Evolutionary conservation across 2,888 invertebrate species (phyloP).

Genomic region (Eilema griseolum): DNA sequence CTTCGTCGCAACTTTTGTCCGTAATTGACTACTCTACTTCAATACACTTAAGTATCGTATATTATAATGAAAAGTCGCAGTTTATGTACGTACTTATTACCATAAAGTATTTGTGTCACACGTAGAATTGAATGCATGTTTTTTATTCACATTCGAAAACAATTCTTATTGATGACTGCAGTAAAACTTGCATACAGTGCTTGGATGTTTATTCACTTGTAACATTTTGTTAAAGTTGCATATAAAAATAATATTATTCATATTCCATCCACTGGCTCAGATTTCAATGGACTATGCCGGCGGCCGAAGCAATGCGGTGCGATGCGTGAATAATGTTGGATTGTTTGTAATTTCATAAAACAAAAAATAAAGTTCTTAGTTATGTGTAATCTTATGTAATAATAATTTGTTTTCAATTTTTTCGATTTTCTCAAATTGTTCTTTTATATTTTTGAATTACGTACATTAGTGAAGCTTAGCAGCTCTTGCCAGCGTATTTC

Average conservation of each 20-base stretch:
- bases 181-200: slow-evolving; percentile 1
- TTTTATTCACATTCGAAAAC: slow-evolving; percentile 11
- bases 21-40: slow-evolving; percentile 37
- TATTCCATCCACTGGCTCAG: slow-evolving; percentile 21
- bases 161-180: slow-evolving; percentile 11
- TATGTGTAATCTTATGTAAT: not conserved
- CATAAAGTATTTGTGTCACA: slow-evolving; percentile 2
- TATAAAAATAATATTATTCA: slow-evolving; percentile 25
- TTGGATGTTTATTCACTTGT: slow-evolving; percentile 15
- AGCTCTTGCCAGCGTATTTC: not conserved
- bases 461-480: not conserved
- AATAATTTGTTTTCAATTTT: not conserved
- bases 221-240: slow-evolving; percentile 13
- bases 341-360: slow-evolving; percentile 35
- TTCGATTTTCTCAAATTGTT: not conserved
- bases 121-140: not conserved
- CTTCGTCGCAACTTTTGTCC: slow-evolving; percentile 29
- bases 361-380: slow-evolving; percentile 33
- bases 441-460: not conserved
- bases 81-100: not conserved
- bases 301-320: not conserved
- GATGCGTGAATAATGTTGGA: slow-evolving; percentile 27
- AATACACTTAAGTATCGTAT: slow-evolving; percentile 23
- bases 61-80: slow-evolving; percentile 25
- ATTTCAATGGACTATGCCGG: slow-evolving; percentile 24